Evolutionary conservation across 1,140 invertebrate genomes (phyloP).

Genomic region (Pseudachorutes palmiensis): DNA sequence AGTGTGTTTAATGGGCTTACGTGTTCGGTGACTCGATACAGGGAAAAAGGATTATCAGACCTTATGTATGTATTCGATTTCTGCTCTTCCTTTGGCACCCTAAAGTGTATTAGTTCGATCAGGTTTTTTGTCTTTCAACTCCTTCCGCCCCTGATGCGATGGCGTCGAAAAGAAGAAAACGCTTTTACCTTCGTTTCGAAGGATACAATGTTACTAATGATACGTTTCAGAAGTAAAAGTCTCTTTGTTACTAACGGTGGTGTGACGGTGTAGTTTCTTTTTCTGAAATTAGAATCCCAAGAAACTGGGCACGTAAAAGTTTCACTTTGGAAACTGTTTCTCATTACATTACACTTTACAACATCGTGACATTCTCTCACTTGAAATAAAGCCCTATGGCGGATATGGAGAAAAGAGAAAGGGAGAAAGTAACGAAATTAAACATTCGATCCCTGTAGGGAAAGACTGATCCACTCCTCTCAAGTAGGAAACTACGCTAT

Average conservation of each 20-base stretch:
- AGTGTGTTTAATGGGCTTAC: slow-evolving; percentile 32
- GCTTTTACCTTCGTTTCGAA: background rate
- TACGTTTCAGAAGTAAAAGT: background rate
- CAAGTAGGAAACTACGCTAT: too few relatives aligned
- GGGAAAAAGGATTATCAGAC: background rate
- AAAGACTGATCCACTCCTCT: too few relatives aligned
- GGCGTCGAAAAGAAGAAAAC: too few relatives aligned
- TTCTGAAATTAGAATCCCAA: background rate
- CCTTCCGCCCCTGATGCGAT: too few relatives aligned
- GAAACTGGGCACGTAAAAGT: background rate
- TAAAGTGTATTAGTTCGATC: too few relatives aligned
- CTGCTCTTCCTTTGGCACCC: too few relatives aligned
- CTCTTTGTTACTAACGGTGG: background rate
- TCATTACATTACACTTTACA: background rate
- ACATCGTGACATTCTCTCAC: background rate
- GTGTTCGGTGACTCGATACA: slow-evolving; percentile 24
- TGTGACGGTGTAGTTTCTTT: too few relatives aligned
- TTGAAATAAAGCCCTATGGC: background rate
- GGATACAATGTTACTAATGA: background rate
- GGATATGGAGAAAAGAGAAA: background rate
- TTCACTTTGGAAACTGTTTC: background rate
- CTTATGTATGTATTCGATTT: background rate
- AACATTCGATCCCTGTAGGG: too few relatives aligned
- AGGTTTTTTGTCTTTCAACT: too few relatives aligned
- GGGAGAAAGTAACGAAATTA: background rate